Evolutionary conservation across 2,113 vertebrate species (phyloP), one percentile per base, ranked within the genome.

Genomic region (Collichthys lucidus): DNA sequence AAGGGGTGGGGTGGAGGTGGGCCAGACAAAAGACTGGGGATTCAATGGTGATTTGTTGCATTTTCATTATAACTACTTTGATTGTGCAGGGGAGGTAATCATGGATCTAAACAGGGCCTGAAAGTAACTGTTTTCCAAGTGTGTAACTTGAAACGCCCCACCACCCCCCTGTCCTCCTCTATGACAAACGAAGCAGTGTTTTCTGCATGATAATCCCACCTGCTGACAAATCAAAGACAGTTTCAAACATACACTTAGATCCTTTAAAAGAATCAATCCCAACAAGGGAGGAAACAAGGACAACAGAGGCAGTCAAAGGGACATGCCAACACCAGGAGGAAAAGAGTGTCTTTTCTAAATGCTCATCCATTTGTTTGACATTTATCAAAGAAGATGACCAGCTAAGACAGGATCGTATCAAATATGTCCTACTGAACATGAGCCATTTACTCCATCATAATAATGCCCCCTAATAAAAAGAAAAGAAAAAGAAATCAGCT

Each of bases 41-140:
- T 70, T 91, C 90, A 85, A 83, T 92, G 84, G 90, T 94, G 93
- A 95, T 96, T 75, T 92, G 79, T 91, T 94, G 65, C 91, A 87
- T 94, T 96, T 96, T 97, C 92, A 92, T 83, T 92, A 87, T 65
- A 92, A 93, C 65, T 72, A 63, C 93, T 85, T 92, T 80, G 71
- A 93, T 80, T 74, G 91, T 85, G 66, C 49, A 86, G 82, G 83
- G 92, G 83, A 94, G 93, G 91, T 92, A 94, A 95, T 94, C 89
- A 86, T 77, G 88, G 75, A 83, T 93, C 90, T 94, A 95, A 95
- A 92, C 87, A 92, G 86, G n/a, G 88, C 71, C 91, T 89, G 87
- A 92, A 91, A 89, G 77, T 85, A 77, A 91, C 92, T 91, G 50
- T 93, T 94, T 90, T 92, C 64, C 86, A 93, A 91, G 90, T 76